Percentiles rank a stretch among this genome's conserved stretches.
phyloP scores from a whole-genome alignment of 2,797 vertebrate genomes.

The Tenualosa thibaudeaui region DNA sequence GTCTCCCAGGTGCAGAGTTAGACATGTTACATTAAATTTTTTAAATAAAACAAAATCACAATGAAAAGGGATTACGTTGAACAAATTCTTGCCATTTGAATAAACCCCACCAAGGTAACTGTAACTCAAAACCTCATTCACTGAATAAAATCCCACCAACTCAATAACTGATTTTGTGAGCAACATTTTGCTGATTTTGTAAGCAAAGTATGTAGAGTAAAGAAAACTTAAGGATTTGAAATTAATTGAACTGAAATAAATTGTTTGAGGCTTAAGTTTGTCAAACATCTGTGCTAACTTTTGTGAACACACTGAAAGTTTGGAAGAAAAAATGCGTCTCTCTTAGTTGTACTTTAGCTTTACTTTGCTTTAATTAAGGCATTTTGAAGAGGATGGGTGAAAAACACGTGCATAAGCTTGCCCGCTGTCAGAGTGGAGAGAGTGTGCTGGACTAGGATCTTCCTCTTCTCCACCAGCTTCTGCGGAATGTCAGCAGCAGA shows the following conservation, averaged over 20 bases:
- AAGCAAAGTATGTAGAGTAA: not conserved
- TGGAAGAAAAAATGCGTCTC: not conserved
- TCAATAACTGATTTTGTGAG: not conserved
- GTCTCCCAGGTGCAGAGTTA: not conserved
- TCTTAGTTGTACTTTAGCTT: not conserved
- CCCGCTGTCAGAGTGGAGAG: not conserved
- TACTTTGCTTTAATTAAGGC: not conserved
- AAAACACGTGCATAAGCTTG: not conserved
- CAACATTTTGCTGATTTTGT: not conserved
- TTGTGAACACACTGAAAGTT: not conserved
- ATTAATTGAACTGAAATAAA: too few relatives aligned
- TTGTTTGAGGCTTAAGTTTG: not conserved
- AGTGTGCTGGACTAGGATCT: not conserved
- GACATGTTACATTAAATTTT: not conserved
- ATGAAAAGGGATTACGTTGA: not conserved
- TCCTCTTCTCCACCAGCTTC: constrained; percentile 29
- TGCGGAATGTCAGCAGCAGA: not conserved
- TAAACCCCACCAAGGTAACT: not conserved
- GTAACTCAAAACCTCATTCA: too few relatives aligned
- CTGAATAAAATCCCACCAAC: not conserved
- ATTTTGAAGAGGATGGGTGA: not conserved
- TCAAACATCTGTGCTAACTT: not conserved
- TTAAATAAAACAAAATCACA: not conserved
- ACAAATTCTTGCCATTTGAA: not conserved
- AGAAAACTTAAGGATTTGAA: too few relatives aligned